Percentiles rank a stretch among this genome's conserved stretches.
phyloP scores from a whole-genome alignment of 2,888 invertebrate species.

The Tupiocoris notatus region DNA sequence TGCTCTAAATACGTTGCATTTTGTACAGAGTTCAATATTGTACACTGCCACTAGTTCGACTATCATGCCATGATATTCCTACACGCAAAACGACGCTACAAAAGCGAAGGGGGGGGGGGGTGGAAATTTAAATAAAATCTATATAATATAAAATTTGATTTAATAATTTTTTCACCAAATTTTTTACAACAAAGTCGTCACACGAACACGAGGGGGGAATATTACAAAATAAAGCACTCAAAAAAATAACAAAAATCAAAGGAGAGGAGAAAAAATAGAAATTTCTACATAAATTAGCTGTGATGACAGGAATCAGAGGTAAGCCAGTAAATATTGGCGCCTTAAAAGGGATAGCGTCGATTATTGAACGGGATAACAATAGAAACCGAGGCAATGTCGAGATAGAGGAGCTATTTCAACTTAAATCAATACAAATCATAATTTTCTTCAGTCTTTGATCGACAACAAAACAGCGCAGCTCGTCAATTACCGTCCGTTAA shows the following conservation, averaged over 20 bases:
- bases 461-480: conserved; percentile 25
- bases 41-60: too few species aligned
- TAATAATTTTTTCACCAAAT: conserved; percentile 6
- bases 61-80: too few species aligned
- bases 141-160: conserved; percentile 20
- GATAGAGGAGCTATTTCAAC: too few species aligned
- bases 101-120: background rate
- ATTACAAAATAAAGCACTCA: background rate
- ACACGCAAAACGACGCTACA: background rate
- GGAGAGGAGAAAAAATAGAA: background rate
- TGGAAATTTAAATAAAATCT: background rate
- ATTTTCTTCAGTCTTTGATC: conserved; percentile 29
- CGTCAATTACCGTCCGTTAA: background rate
- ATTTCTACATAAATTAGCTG: background rate
- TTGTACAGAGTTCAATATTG: too few species aligned
- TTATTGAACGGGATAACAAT: too few species aligned
- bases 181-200: conserved; percentile 31
- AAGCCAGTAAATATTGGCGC: too few species aligned
- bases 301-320: background rate
- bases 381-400: too few species aligned
- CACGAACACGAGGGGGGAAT: conserved; percentile 24
- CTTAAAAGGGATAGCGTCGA: too few species aligned
- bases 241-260: background rate
- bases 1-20: too few species aligned
- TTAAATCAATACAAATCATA: background rate